Conservation (phyloP, 2,888 invertebrate species). For the Netelia inedita region DNA sequence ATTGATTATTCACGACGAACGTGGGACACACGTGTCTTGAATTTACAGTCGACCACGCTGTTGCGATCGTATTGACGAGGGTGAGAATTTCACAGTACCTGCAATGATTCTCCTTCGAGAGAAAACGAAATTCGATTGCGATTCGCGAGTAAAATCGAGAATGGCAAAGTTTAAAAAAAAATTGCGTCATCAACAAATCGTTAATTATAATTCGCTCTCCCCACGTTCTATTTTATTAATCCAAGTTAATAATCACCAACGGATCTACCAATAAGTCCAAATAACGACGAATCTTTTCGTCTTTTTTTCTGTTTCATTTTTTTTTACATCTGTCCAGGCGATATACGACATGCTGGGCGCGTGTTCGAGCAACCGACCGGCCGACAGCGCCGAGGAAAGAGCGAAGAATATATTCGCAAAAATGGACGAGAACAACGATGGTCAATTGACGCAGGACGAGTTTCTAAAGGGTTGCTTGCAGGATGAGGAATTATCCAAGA, state of each 20-base stretch:
- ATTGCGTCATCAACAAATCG: not conserved
- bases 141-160: not conserved
- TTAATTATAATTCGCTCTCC: too few species aligned
- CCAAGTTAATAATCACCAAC: too few species aligned
- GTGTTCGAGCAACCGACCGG: conserved; percentile 97
- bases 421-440: conserved; percentile 99
- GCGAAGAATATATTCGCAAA: conserved; percentile 99
- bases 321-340: conserved; percentile 88
- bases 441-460: conserved; percentile 98
- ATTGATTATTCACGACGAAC: conserved; percentile 23
- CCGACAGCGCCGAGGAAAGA: conserved; percentile 98
- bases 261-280: not conserved
- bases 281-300: not conserved
- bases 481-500: conserved; percentile 97
- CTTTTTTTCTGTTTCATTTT: conserved; percentile 25
- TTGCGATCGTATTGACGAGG: not conserved
- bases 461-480: conserved; percentile 99
- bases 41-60: not conserved
- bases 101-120: not conserved
- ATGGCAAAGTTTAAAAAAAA: not conserved
- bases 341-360: conserved; percentile 99
- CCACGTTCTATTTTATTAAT: too few species aligned
- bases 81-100: not conserved
- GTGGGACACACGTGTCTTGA: conserved; percentile 2
- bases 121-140: not conserved